phyloP scores from a whole-genome alignment of 2,797 vertebrate species.

The Lithobates pipiens region DNA sequence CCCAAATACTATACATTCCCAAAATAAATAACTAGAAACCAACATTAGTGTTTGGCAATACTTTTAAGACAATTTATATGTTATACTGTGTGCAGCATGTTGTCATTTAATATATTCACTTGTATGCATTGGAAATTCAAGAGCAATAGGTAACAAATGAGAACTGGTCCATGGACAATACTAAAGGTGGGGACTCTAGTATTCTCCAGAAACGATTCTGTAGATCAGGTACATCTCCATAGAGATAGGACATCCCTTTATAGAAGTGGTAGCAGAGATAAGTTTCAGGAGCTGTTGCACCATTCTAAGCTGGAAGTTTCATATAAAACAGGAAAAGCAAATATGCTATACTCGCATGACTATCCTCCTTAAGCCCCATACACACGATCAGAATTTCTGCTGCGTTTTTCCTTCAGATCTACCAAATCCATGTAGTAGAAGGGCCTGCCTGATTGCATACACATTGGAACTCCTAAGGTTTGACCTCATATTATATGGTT shows the following conservation, averaged over 20 bases:
- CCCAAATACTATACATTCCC: conserved; percentile 88
- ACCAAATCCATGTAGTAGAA: too few species aligned
- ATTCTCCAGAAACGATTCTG: too few species aligned
- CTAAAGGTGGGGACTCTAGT: conserved; percentile 73
- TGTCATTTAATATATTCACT: conserved; percentile 80
- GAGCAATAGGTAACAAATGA: conserved; percentile 66
- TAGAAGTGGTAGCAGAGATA: conserved; percentile 73
- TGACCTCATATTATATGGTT: too few species aligned
- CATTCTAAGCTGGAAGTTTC: conserved; percentile 62
- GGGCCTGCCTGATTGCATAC: too few species aligned
- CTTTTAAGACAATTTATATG: conserved; percentile 79
- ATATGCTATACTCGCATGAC: conserved; percentile 28
- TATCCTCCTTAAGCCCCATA: too few species aligned
- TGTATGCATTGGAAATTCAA: conserved; percentile 77
- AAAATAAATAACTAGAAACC: conserved; percentile 90
- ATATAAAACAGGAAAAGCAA: conserved; percentile 50
- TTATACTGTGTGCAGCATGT: conserved; percentile 83
- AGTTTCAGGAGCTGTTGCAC: conserved; percentile 60
- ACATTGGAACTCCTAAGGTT: too few species aligned
- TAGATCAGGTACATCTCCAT: conserved; percentile 75
- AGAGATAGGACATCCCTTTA: conserved; percentile 77
- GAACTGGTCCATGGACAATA: conserved; percentile 74
- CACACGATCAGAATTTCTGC: too few species aligned
- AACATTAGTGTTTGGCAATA: conserved; percentile 90
- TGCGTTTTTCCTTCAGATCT: too few species aligned